Base-by-base conservation (phyloP, 2,797 vertebrate genomes). In the Falco rusticolus region DNA sequence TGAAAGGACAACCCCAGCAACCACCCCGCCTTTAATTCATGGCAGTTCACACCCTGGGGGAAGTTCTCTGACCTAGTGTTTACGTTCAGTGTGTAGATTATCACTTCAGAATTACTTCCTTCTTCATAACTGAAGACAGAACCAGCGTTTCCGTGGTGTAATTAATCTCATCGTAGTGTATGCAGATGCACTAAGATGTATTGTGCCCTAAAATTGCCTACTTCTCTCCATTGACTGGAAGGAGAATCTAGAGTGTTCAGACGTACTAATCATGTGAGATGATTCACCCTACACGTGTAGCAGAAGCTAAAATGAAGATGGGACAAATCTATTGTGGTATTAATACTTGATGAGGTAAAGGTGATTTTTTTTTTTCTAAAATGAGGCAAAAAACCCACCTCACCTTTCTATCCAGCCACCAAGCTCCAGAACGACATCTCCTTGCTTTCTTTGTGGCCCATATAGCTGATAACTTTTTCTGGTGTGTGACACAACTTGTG, bases 191-290 rank as follows among this genome's bases (percentile, higher is more conserved):
- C 2, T 17, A 69, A 82, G 66, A 69, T 39, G 11, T 20, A 43
- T 11, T 29, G 24, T 85, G 31, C 24, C 47, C 61, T 70, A 43
- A 28, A 87, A 69, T 25, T 39, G 47, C 10, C 28, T 82, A 11
- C 70, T 70, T 90, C 47, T 60, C 57, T 64, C 61, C 47, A 20
- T 12, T 88, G 87, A 88, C 61, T 90, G 53, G 33, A 79, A 85
- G 31, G 56, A 94, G 47, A 75, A 75, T 7, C 24, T 43, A 25
- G 11, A 65, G 47, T 34, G 31, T 43, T 87, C 53, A 90, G 71
- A 57, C 66, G 45, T 41, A 48, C 9, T 70, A 51, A 56, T 84
- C 37, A 43, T 37, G 26, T 34, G 18, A 82, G 48, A 48, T 85
- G 47, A 88, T 33, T 92, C 80, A 90, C 21, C 19, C 45, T 76